Base-by-base conservation (phyloP, 1,140 invertebrate genomes). In the Drosophila funebris region DNA sequence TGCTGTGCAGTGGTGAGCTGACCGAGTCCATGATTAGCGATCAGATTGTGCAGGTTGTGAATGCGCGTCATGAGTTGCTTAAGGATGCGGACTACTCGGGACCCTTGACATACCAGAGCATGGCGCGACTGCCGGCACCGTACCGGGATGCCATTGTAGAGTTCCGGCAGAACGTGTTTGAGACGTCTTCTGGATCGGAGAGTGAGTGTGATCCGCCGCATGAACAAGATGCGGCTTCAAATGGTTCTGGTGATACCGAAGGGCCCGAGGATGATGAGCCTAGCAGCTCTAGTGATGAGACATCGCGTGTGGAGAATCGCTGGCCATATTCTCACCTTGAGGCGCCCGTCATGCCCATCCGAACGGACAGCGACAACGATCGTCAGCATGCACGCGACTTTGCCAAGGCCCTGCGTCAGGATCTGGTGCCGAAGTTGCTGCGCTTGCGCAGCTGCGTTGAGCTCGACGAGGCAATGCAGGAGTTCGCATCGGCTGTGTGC, bases 401-500 rank as follows among this genome's bases (percentile, higher is more conserved):
- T 60, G 90, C 90, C 1, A 74, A 82, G 22, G 78, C 91, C 0
- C 22, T 92, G 58, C 92, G 94, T 54, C 84, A 94, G 50, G 94
- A 95, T 90, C 94, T 95, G 90, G 92, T 96, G 39, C 95, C 95
- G 8, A 95, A 95, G 79, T 93, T 94, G 33, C 85, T 95, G 41
- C 93, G 94, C 43, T 90, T 93, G 52, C 92, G 92, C 56, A 90
- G 83, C 43, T 90, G 90, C 53, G 76, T 91, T 41, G 91, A 95
- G 92, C 96, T 98, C 4, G 97, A 99, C 85, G 96, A 98, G 90
- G 96, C 96, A 1, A 92, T 98, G 75, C 97, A 98, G 92, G 95
- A 96, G 82, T 98, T 98, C 90, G 95, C 97, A 0, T 98, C 97
- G 0, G 95, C 96, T 66, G 97, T 97, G 85, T 98, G 97, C 92